phyloP scores from a whole-genome alignment of 2,113 vertebrate genomes.

The Camelus bactrianus region DNA sequence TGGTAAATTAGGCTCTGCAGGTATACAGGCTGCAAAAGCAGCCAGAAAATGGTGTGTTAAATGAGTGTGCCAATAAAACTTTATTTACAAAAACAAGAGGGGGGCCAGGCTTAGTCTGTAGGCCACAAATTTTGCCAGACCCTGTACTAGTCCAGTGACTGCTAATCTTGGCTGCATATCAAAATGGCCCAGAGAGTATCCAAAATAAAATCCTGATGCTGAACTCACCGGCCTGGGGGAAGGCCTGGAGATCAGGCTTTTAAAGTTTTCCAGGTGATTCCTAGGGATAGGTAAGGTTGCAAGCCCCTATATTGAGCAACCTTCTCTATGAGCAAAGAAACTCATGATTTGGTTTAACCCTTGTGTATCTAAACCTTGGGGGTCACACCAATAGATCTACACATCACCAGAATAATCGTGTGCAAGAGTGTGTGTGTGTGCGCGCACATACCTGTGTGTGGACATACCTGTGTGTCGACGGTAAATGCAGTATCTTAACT shows the following conservation, averaged over 20 bases:
- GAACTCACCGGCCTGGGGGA: background rate
- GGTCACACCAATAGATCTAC: background rate
- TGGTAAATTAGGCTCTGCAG: background rate
- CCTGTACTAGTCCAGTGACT: background rate
- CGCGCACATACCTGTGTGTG: background rate
- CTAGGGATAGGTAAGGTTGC: background rate
- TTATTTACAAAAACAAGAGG: conserved; percentile 3
- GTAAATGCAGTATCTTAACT: background rate
- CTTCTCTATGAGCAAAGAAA: background rate
- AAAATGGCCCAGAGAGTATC: background rate
- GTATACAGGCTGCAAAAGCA: rapidly evolving
- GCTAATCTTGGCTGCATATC: background rate
- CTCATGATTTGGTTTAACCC: background rate
- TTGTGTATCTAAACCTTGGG: background rate
- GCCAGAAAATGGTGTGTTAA: background rate
- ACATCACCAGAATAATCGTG: background rate
- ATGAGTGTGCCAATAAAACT: conserved; percentile 1
- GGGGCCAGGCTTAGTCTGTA: background rate
- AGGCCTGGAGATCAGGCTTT: background rate
- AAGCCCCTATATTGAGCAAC: background rate
- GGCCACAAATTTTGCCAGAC: background rate
- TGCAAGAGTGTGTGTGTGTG: no score
- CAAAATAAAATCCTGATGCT: background rate
- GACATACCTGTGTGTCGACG: rapidly evolving
- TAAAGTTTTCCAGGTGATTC: background rate